These are phyloP conservation scores for Athripsodes cinereus DNA, from an alignment of 2,888 invertebrate genomes.

Conservation along the genomic window DNA sequence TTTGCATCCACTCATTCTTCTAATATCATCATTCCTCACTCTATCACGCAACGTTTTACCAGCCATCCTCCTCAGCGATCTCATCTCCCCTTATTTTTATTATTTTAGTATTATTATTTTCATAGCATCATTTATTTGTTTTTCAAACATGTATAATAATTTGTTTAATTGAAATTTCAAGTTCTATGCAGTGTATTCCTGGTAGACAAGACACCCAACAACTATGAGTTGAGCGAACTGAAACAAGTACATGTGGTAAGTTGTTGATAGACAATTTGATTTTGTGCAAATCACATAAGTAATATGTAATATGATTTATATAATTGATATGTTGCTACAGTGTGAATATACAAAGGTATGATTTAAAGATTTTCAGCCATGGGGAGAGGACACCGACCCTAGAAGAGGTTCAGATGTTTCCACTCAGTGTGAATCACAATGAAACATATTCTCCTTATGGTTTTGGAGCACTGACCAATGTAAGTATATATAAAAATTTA, in stretches of 20 bases:
- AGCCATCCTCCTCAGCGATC: too few species aligned
- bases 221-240: conserved; percentile 40
- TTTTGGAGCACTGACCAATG: conserved; percentile 60
- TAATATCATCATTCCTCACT: too few species aligned
- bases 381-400: conserved; percentile 64
- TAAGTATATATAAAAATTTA: conserved; percentile 34
- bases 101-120: too few species aligned
- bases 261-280: conserved; percentile 6
- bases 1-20: too few species aligned
- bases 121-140: too few species aligned
- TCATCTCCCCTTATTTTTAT: too few species aligned
- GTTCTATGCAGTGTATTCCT: conserved; percentile 50
- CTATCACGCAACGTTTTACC: too few species aligned
- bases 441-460: conserved; percentile 57
- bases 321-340: background rate
- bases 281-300: background rate
- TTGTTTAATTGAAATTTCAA: too few species aligned
- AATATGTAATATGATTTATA: background rate
- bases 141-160: too few species aligned
- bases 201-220: conserved; percentile 44
- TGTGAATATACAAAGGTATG: background rate
- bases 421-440: conserved; percentile 54
- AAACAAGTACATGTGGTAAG: conserved; percentile 50
- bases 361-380: conserved; percentile 58
- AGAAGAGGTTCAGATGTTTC: conserved; percentile 50